Percentiles rank a stretch among this genome's conserved stretches.
These are phyloP conservation scores for Amphibalanus amphitrite DNA, from an alignment of 1,140 invertebrate genomes.

Conservation along the genomic window DNA sequence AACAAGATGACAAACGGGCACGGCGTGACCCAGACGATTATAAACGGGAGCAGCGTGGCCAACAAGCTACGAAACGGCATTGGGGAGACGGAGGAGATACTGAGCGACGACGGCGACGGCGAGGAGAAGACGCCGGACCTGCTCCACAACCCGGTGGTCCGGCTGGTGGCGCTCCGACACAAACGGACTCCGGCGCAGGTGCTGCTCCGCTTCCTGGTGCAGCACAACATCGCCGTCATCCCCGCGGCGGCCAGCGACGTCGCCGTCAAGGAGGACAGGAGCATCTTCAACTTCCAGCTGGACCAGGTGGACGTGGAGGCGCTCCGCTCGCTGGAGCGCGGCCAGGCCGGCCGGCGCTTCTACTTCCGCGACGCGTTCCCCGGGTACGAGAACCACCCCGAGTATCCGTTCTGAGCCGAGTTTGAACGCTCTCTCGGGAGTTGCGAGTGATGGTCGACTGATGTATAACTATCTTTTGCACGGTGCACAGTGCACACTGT, in stretches of 20 bases:
- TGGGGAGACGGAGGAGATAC: no score
- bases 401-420: not conserved
- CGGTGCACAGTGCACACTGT: no score
- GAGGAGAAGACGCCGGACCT: no score
- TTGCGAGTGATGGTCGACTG: no score
- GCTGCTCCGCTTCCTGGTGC: constrained; percentile 24
- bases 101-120: no score
- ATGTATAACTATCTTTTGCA: no score
- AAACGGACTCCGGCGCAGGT: constrained; percentile 23
- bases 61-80: no score
- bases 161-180: constrained; percentile 19
- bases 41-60: no score
- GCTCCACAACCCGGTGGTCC: constrained; percentile 13
- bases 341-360: constrained; percentile 37
- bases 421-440: no score
- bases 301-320: constrained; percentile 10
- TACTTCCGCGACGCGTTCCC: constrained; percentile 30
- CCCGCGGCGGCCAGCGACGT: constrained; percentile 22
- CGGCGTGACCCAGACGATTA: no score
- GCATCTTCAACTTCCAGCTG: constrained; percentile 6
- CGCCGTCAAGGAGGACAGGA: constrained; percentile 23
- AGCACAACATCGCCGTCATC: constrained; percentile 22
- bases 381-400: not conserved
- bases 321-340: constrained; percentile 33
- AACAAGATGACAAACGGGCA: no score